Evolutionary conservation across 2,797 vertebrate species (phyloP).

Genomic region (Taeniopygia guttata): DNA sequence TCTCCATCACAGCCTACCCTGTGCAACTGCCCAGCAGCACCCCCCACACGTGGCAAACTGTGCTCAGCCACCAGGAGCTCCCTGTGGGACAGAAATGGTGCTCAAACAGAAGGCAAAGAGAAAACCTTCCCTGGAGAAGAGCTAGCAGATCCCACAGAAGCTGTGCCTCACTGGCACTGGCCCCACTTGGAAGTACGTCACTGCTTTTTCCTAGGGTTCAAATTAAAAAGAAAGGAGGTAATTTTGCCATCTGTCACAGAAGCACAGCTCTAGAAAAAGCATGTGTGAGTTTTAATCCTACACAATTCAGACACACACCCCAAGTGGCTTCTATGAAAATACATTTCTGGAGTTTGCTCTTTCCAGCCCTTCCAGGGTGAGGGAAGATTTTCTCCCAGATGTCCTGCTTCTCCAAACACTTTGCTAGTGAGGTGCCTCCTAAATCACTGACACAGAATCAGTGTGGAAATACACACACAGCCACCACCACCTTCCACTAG

Average conservation of each 20-base stretch:
- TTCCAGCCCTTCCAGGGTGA: neutral
- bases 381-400: neutral
- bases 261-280: neutral
- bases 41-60: rapidly evolving
- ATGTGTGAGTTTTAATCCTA: neutral
- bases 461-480: neutral
- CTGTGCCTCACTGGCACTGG: neutral
- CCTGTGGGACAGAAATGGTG: neutral
- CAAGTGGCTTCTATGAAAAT: neutral
- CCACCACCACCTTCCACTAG: neutral
- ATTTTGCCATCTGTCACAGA: neutral
- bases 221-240: neutral
- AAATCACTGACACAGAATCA: neutral
- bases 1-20: neutral
- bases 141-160: neutral
- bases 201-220: neutral
- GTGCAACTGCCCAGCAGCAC: neutral
- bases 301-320: neutral
- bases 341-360: rapidly evolving
- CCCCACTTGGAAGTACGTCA: neutral
- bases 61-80: neutral
- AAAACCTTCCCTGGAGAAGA: neutral
- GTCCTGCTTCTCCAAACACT: neutral
- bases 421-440: neutral
- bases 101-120: neutral